phyloP scores from a whole-genome alignment of 2,888 invertebrate species.

The Cataglyphis albicans region DNA sequence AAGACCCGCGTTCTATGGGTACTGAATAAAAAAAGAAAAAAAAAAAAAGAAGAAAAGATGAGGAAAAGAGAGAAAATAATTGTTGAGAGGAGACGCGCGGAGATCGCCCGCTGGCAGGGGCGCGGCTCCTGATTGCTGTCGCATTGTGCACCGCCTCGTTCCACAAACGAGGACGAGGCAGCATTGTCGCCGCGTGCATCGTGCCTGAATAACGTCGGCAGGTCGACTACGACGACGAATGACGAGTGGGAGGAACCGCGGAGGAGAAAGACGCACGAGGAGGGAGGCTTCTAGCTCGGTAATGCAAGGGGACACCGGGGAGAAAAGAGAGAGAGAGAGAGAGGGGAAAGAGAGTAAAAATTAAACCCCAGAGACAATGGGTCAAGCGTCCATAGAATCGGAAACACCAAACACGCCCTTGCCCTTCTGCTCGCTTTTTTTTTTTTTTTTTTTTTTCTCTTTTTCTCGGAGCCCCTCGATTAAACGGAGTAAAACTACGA shows the following conservation, averaged over 20 bases:
- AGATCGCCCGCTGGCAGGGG: constrained; percentile 83
- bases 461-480: constrained; percentile 29
- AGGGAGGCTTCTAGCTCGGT: constrained; percentile 23
- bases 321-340: constrained; percentile 23
- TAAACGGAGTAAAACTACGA: constrained; percentile 22
- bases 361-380: constrained; percentile 85
- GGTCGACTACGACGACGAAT: constrained; percentile 68
- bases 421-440: constrained; percentile 75
- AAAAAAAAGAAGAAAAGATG: constrained; percentile 31
- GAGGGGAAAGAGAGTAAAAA: constrained; percentile 77
- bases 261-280: constrained; percentile 56
- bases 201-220: constrained; percentile 71
- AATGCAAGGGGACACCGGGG: background rate
- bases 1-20: constrained; percentile 67
- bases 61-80: constrained; percentile 62
- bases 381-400: constrained; percentile 85
- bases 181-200: constrained; percentile 78
- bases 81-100: constrained; percentile 62
- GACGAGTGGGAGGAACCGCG: constrained; percentile 74
- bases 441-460: constrained; percentile 5
- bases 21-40: constrained; percentile 62
- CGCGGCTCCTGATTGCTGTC: constrained; percentile 85
- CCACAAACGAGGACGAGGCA: constrained; percentile 73
- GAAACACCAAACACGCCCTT: constrained; percentile 84
- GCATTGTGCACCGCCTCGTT: constrained; percentile 83